phyloP scores from a whole-genome alignment of 2,888 invertebrate species.

The Troides helena region DNA sequence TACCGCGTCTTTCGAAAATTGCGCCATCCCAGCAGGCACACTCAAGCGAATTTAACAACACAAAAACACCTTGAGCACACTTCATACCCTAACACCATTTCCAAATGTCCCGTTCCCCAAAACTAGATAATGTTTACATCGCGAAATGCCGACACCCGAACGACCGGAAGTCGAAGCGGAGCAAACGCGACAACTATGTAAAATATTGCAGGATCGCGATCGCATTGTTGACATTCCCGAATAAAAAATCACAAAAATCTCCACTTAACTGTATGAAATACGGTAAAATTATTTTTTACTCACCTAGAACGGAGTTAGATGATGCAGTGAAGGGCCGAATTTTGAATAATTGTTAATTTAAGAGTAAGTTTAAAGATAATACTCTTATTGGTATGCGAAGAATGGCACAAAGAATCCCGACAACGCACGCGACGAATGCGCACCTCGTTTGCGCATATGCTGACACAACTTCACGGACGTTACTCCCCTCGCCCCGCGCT shows the following conservation, averaged over 20 bases:
- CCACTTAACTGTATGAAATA: conserved; percentile 82
- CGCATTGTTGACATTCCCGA: conserved; percentile 87
- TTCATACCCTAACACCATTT: conserved; percentile 73
- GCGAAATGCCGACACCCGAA: conserved; percentile 78
- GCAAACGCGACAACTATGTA: conserved; percentile 88
- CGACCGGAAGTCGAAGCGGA: conserved; percentile 81
- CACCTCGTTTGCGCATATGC: conserved; percentile 90
- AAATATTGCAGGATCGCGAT: conserved; percentile 88
- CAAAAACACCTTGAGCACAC: conserved; percentile 78
- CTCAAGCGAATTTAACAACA: conserved; percentile 79
- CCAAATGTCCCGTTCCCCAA: conserved; percentile 67
- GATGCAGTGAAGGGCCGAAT: conserved; percentile 83
- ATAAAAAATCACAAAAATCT: conserved; percentile 82
- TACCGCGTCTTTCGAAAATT: conserved; percentile 82
- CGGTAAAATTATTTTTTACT: conserved; percentile 81
- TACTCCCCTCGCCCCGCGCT: conserved; percentile 75
- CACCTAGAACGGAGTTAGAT: conserved; percentile 85
- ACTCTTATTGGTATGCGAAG: conserved; percentile 94
- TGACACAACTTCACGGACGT: conserved; percentile 84
- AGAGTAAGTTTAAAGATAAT: conserved; percentile 86
- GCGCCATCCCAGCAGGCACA: conserved; percentile 80
- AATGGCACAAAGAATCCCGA: conserved; percentile 98
- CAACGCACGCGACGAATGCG: conserved; percentile 93
- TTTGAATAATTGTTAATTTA: conserved; percentile 83
- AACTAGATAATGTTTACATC: conserved; percentile 80